Evolutionary conservation across 2,888 invertebrate genomes (phyloP).

Genomic region (Rhodophaea formosa): DNA sequence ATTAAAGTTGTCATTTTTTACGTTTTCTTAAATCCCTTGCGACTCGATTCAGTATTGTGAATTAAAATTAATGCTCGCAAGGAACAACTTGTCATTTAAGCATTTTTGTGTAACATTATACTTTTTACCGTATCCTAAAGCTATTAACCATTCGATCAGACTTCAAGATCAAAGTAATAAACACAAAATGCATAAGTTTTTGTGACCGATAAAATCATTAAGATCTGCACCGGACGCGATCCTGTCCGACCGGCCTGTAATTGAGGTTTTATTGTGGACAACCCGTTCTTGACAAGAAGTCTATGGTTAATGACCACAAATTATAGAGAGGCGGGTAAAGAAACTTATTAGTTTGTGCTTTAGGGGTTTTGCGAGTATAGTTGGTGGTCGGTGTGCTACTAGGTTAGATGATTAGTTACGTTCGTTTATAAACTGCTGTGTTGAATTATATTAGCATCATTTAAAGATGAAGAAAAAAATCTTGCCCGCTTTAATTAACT

Average conservation of each 20-base stretch:
- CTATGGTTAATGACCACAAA: constrained; percentile 14
- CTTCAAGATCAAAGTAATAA: neutral
- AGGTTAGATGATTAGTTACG: neutral
- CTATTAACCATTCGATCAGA: neutral
- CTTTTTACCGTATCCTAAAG: no score
- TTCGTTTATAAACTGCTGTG: neutral
- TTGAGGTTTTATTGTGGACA: constrained; percentile 8
- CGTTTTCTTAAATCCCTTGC: no score
- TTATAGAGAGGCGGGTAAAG: constrained; percentile 7
- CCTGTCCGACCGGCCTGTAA: constrained; percentile 3
- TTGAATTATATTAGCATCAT: no score
- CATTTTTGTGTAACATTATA: no score
- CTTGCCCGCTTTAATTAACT: no score
- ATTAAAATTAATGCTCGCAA: no score
- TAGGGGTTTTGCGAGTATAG: neutral
- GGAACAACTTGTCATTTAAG: no score
- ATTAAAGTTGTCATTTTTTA: no score
- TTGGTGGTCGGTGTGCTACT: neutral
- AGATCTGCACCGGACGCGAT: constrained; percentile 11
- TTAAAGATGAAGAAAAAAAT: no score
- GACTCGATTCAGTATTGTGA: no score
- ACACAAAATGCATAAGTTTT: constrained; percentile 5
- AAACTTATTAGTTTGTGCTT: constrained; percentile 70
- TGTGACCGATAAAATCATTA: constrained; percentile 13
- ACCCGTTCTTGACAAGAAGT: constrained; percentile 1